phyloP scores from a whole-genome alignment of 2,797 vertebrate genomes.

The Ispidina picta region DNA sequence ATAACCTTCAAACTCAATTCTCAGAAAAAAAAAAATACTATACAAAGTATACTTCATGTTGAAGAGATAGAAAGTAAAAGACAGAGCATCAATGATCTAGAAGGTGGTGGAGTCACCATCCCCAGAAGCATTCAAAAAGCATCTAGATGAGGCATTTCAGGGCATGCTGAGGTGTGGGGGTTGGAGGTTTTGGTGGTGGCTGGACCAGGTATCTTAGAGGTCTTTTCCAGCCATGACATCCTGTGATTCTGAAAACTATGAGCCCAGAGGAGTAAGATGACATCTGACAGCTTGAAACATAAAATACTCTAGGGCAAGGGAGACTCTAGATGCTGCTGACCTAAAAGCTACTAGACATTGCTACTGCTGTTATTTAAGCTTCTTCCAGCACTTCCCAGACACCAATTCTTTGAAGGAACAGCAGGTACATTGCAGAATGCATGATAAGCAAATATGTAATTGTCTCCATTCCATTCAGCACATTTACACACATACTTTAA shows the following conservation, averaged over 20 bases:
- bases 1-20: constrained; percentile 50
- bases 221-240: too few relatives aligned
- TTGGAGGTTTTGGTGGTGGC: too few relatives aligned
- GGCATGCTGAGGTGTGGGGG: too few relatives aligned
- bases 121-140: too few relatives aligned
- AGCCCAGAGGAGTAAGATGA: neutral
- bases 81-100: neutral
- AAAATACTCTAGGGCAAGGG: neutral
- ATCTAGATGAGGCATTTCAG: too few relatives aligned
- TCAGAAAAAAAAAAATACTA: neutral
- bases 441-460: neutral
- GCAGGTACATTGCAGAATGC: neutral
- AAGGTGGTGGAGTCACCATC: too few relatives aligned
- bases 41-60: neutral
- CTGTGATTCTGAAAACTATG: neutral
- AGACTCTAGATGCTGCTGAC: neutral
- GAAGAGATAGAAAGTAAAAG: constrained; percentile 51
- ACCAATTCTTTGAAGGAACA: neutral
- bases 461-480: neutral
- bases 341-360: neutral
- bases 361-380: neutral
- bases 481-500: neutral
- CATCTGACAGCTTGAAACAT: neutral
- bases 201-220: too few relatives aligned
- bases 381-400: neutral